Percentiles rank a stretch among this genome's conserved stretches.
Evolutionary conservation across 2,797 vertebrate species (phyloP).

Genomic region (Acipenser transmontanus): DNA sequence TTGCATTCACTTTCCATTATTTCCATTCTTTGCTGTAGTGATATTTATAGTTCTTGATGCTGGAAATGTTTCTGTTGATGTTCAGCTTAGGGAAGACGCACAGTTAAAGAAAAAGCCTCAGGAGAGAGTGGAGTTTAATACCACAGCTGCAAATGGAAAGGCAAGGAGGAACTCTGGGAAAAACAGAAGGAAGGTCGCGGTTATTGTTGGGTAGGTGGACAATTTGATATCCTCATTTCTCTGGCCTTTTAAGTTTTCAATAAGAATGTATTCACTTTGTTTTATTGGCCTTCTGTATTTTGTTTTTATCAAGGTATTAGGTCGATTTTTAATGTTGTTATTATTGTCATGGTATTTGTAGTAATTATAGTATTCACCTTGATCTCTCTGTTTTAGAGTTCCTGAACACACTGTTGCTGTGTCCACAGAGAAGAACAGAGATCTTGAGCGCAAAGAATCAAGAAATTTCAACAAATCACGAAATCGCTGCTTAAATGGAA

Average conservation of each 20-base stretch:
- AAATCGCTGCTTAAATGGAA: conserved; percentile 59
- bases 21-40: neutral
- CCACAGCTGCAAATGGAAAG: conserved; percentile 62
- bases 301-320: too few relatives aligned
- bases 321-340: too few relatives aligned
- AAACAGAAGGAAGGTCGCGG: conserved; percentile 69
- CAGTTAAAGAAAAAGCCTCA: conserved; percentile 68
- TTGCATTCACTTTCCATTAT: neutral
- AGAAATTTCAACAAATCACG: conserved; percentile 46
- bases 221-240: too few relatives aligned
- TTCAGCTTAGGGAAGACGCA: conserved; percentile 43
- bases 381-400: conserved; percentile 46
- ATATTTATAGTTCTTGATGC: neutral
- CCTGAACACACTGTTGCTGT: conserved; percentile 64
- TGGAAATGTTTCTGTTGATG: neutral
- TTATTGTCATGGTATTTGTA: too few relatives aligned
- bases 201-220: conserved; percentile 43
- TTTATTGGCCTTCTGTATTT: too few relatives aligned
- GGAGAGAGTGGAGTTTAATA: conserved; percentile 63
- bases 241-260: too few relatives aligned
- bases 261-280: too few relatives aligned
- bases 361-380: too few relatives aligned
- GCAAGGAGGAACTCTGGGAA: conserved; percentile 70
- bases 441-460: conserved; percentile 65
- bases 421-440: conserved; percentile 64